Evolutionary conservation across 2,797 vertebrate genomes (phyloP), one percentile per base, ranked within the genome.

Genomic region (Sylvilagus floridanus): DNA sequence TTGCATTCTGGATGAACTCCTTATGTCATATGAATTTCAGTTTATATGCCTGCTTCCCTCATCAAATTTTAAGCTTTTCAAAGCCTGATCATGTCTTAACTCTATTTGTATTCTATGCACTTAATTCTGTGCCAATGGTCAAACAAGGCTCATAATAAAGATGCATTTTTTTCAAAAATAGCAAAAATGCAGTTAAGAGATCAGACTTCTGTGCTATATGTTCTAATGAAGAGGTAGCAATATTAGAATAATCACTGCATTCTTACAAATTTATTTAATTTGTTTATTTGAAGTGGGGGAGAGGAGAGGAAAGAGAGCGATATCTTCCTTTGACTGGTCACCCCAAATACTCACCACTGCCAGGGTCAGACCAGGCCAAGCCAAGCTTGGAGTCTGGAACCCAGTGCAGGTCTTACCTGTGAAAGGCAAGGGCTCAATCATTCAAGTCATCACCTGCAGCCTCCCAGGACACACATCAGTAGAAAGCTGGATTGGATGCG

Each of bases 41-140:
- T 35, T 82, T 96, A 50, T 57, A 28, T 9, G 7, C 54, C 2
- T 26, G 32, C 19, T 6, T 82, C 26, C 22, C 42, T 47, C 13
- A 75, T 26, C 17, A 30, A 24, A 65, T 77, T 32, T 71, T 89
- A 75, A 77, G 30, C 5, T 84, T 54, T 77, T 86, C 26, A 90
- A 86, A 86, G 4, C 30, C 19, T 57, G 42, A 62, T 24, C 81
- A 62, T 50, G 3, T 37, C 30, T 73, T 50, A 91, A 78, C n/a
- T 84, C 35, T 71, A 72, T 68, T 47, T 85, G 10, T 63, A 75
- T 47, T 78, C 30, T 2, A 3, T 82, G 11, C 8, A 68, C 42
- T 92, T 86, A 60, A 86, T 89, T 84, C 69, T 85, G 1, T 81
- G 32, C 19, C 32, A 82, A 75, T 83, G 37, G 76, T 65, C 32